Base-by-base conservation (phyloP, 2,888 invertebrate genomes). In the Caenorhabditis sinica region DNA sequence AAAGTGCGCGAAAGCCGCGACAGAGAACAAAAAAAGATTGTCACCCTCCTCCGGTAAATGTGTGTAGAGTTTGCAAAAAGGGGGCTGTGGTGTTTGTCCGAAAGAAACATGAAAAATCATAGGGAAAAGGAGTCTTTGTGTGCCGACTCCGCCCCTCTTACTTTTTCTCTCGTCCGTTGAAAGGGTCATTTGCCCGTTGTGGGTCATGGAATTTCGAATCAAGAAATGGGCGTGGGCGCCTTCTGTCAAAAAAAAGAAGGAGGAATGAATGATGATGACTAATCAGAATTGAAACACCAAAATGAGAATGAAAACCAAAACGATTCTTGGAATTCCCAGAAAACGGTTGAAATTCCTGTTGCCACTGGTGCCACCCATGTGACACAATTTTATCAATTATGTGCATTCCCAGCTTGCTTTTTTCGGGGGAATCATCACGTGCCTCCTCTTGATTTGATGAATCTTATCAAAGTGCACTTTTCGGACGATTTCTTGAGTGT, bases 41-140 rank as follows among this genome's bases (percentile, higher is more conserved):
- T 63, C 60, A 60, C 51, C 51, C 36, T 43, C 30, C 28, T 43
- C 17, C 25, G 53, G 65, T 72, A 61, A 53, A 63, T 51, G 79
- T 79, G 40, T 63, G 69, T 63, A 79, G 72, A 79, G 79, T 79
- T 79, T 72, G 79, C 79, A 71, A 71, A 40, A 79, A 79, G 79
- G 77, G 71, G 77, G 71, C 56, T 72, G 71, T 79, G 76, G 68
- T 61, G 73, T 76, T 79, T 79, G 79, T 79, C 79, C 79, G 79
- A 79, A 79, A 65, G 79, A 79, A 79, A 72, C 79, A 79, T 79
- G 79, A 79, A 79, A 79, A 79, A 79, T 79, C 79, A 77, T 5
- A 25, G 61, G 28, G 43, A 33, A 76, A 66, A 51, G 45, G 68
- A 45, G 76, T 60, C 69, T 77, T 69, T 77, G 79, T 79, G 71